These are phyloP conservation scores for Xiphophorus maculatus DNA, from an alignment of 2,113 vertebrate species.

Conservation along the genomic window DNA sequence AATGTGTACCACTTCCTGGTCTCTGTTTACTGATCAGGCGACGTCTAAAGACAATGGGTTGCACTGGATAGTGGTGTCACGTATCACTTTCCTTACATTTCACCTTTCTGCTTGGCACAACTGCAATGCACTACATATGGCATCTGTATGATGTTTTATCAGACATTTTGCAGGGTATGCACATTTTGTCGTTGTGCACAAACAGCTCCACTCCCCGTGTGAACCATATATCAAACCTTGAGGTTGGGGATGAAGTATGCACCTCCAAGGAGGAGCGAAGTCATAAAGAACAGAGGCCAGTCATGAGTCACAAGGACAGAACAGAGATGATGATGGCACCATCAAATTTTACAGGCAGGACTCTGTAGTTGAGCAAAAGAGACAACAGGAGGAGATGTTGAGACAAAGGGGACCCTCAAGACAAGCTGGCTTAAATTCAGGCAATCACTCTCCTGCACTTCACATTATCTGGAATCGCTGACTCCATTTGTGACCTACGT, in stretches of 20 bases:
- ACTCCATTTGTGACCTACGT: conserved; percentile 60
- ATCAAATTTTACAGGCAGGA: conserved; percentile 60
- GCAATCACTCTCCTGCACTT: conserved; percentile 48
- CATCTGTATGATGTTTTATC: conserved; percentile 4
- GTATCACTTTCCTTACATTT: background rate
- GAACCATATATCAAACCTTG: conserved; percentile 24
- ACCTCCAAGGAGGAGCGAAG: conserved; percentile 46
- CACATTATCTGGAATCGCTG: conserved; percentile 41
- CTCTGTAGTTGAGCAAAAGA: conserved; percentile 30
- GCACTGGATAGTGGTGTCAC: background rate
- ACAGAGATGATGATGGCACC: conserved; percentile 56
- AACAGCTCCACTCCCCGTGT: background rate
- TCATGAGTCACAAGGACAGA: conserved; percentile 57
- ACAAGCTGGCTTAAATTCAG: conserved; percentile 54
- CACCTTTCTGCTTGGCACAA: background rate
- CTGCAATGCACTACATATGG: background rate
- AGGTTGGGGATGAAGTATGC: background rate
- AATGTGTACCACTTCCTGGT: no score
- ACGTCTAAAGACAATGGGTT: background rate
- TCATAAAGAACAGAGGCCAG: conserved; percentile 43
- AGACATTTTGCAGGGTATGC: background rate
- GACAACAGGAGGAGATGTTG: conserved; percentile 7
- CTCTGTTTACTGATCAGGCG: no score
- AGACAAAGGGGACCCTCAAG: conserved; percentile 46
- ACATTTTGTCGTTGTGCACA: background rate